Conservation (phyloP, 2,888 invertebrate species). For the Cheiracanthium punctorium region DNA sequence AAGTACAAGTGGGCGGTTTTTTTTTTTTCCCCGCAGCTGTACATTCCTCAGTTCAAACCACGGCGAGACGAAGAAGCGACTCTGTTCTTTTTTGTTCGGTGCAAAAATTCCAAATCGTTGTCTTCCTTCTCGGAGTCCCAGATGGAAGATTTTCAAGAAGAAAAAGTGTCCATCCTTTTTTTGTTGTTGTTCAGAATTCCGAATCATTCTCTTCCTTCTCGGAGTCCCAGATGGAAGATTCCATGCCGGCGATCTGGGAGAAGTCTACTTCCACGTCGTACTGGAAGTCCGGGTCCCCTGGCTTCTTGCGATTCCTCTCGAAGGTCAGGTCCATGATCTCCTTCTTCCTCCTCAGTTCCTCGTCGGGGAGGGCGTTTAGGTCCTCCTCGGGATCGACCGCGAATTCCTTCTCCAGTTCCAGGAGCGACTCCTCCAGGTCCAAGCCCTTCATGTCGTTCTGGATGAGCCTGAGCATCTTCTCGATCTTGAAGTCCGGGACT, state of each 20-base stretch:
- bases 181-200: conserved; percentile 51
- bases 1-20: too few species aligned
- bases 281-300: conserved; percentile 77
- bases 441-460: conserved; percentile 77
- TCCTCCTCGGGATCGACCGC: conserved; percentile 78
- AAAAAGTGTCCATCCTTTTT: too few species aligned
- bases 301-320: conserved; percentile 76
- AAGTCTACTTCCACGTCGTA: conserved; percentile 78
- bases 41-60: too few species aligned
- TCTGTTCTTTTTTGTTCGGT: too few species aligned
- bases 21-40: too few species aligned
- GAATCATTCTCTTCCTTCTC: conserved; percentile 57
- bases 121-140: conserved; percentile 68
- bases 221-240: conserved; percentile 66
- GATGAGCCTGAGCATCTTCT: conserved; percentile 77
- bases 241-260: conserved; percentile 66
- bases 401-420: conserved; percentile 75
- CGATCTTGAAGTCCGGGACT: conserved; percentile 76
- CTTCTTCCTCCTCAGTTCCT: conserved; percentile 76
- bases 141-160: conserved; percentile 65
- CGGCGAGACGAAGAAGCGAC: too few species aligned
- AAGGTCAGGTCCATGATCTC: conserved; percentile 78
- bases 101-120: conserved; percentile 54
- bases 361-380: conserved; percentile 77
- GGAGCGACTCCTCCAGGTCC: conserved; percentile 76